Conservation (phyloP, 2,797 vertebrate species). For the Nyctalus aviator region DNA sequence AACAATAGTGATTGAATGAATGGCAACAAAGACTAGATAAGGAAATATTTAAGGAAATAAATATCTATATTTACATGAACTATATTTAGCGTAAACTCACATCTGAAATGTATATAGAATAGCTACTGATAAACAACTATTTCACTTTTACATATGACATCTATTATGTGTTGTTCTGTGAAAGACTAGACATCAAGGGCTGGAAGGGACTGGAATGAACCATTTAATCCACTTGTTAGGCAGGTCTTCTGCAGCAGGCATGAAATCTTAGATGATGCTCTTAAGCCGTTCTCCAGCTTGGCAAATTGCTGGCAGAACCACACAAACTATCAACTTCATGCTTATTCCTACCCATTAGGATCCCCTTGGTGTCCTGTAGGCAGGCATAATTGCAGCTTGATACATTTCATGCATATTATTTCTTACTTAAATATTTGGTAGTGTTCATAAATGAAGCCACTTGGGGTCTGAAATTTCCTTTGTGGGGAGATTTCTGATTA, state of each 20-base stretch:
- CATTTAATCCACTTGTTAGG: slow-evolving; percentile 38
- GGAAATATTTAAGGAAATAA: slow-evolving; percentile 69
- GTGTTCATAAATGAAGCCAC: slow-evolving; percentile 8
- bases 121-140: slow-evolving; percentile 71
- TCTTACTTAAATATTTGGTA: slow-evolving; percentile 29
- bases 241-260: slow-evolving; percentile 9
- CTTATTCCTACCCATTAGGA: slow-evolving; percentile 33
- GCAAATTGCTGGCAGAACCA: slow-evolving; percentile 58
- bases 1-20: slow-evolving; percentile 38
- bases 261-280: slow-evolving; percentile 59
- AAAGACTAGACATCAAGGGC: slow-evolving; percentile 8
- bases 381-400: neutral
- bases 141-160: slow-evolving; percentile 64
- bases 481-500: slow-evolving; percentile 6
- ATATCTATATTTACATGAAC: slow-evolving; percentile 49
- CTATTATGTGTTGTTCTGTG: slow-evolving; percentile 52
- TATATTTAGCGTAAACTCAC: slow-evolving; percentile 61
- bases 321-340: slow-evolving; percentile 10
- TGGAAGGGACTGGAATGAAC: neutral
- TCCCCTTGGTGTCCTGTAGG: neutral
- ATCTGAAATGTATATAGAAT: slow-evolving; percentile 62
- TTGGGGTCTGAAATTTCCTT: neutral
- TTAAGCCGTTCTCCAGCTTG: slow-evolving; percentile 26
- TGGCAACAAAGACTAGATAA: slow-evolving; percentile 37
- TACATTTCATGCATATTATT: neutral